Conservation (phyloP, 2,797 vertebrate species). For the Oryzias sinensis region DNA sequence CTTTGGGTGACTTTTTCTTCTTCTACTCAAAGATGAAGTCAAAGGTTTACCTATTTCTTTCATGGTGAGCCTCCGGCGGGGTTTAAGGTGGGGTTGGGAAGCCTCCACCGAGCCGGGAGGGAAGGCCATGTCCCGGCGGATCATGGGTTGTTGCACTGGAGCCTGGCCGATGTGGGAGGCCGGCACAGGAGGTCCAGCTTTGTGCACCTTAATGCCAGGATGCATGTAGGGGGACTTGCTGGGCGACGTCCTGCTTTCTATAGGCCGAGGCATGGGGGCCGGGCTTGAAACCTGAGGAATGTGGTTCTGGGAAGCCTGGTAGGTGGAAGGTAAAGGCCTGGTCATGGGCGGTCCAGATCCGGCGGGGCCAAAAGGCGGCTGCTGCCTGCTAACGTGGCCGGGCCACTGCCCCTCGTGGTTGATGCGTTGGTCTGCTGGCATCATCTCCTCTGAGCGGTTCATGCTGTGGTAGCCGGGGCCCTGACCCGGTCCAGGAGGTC, state of each 20-base stretch:
- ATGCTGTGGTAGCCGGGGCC: conserved; percentile 89
- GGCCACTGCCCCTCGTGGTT: conserved; percentile 95
- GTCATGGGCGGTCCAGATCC: conserved; percentile 88
- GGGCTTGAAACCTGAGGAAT: conserved; percentile 98
- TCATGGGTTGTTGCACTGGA: conserved; percentile 89
- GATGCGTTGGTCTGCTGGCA: conserved; percentile 92
- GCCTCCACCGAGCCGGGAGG: conserved; percentile 94
- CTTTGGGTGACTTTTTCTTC: too few relatives aligned
- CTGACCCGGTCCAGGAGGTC: conserved; percentile 83
- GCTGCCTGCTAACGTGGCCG: conserved; percentile 87
- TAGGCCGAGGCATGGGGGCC: conserved; percentile 89
- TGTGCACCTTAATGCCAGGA: conserved; percentile 96
- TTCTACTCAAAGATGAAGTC: not conserved
- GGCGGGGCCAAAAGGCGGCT: conserved; percentile 88
- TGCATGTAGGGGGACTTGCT: conserved; percentile 96
- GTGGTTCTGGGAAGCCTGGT: conserved; percentile 94
- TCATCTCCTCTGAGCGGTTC: conserved; percentile 94
- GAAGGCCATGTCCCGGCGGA: conserved; percentile 93
- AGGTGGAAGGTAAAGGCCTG: conserved; percentile 90
- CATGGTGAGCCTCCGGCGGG: conserved; percentile 89
- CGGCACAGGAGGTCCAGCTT: conserved; percentile 93
- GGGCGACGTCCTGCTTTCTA: conserved; percentile 94
- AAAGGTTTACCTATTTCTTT: conserved; percentile 92
- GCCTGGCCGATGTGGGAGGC: conserved; percentile 92
- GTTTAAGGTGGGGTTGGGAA: conserved; percentile 91